A percentile compares a stretch with the other conserved stretches of the same genome.
Conservation (phyloP, 2,797 vertebrate genomes). For the Esox masquinongy region DNA sequence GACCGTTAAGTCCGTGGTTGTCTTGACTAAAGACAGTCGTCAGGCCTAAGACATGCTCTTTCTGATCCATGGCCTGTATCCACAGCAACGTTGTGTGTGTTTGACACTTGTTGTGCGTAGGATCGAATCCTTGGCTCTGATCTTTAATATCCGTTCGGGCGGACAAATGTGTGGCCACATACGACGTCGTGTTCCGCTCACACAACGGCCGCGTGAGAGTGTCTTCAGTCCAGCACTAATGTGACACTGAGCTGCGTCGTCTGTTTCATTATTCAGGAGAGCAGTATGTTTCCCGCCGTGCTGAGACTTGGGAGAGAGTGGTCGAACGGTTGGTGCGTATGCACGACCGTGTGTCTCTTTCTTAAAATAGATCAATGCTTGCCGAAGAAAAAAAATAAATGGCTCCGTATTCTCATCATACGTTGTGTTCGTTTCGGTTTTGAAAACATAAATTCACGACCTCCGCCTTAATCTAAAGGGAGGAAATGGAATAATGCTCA, state of each 20-base stretch:
- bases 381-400: no score
- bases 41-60: not conserved
- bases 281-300: not conserved
- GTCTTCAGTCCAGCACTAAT: not conserved
- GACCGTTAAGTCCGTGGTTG: not conserved
- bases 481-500: no score
- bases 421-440: no score
- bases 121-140: not conserved
- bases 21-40: not conserved
- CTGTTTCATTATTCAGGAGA: slow-evolving; percentile 1
- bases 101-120: not conserved
- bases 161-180: not conserved
- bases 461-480: no score
- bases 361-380: no score
- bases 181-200: not conserved
- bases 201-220: not conserved
- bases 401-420: no score
- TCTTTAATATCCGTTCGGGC: not conserved
- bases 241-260: not conserved
- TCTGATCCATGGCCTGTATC: not conserved
- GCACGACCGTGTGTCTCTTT: no score
- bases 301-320: not conserved
- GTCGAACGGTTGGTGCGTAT: not conserved
- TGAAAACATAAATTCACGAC: no score
- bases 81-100: not conserved